A percentile compares a stretch with the other conserved stretches of the same genome.
Evolutionary conservation across 2,888 invertebrate species (phyloP).

Genomic region (Eulithis prunata): DNA sequence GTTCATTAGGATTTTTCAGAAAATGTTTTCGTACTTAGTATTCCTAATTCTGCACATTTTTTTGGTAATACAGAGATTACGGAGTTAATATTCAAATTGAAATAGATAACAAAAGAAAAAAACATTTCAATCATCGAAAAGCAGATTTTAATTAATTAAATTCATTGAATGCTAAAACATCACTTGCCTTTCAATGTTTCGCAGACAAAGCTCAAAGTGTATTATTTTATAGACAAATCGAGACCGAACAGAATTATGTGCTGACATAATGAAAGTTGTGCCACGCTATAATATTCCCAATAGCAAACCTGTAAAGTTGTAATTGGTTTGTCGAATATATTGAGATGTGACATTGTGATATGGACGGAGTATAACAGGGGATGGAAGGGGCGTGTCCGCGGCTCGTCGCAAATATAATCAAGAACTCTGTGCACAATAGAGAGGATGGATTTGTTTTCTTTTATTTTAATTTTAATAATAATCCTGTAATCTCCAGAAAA

Average conservation of each 20-base stretch:
- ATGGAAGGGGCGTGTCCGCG: slow-evolving; percentile 80
- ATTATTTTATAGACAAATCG: slow-evolving; percentile 82
- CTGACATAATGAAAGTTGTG: slow-evolving; percentile 53
- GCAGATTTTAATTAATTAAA: slow-evolving; percentile 79
- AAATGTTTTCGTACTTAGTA: too few relatives aligned
- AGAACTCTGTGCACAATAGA: slow-evolving; percentile 59
- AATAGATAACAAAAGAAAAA: slow-evolving; percentile 29
- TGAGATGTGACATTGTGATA: slow-evolving; percentile 55
- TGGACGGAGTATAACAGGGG: slow-evolving; percentile 74
- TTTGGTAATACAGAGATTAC: not conserved
- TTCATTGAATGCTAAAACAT: slow-evolving; percentile 78
- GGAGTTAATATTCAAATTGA: slow-evolving; percentile 2
- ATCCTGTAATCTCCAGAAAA: not conserved
- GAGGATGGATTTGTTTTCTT: slow-evolving; percentile 32
- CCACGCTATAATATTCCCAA: slow-evolving; percentile 37
- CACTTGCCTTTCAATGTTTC: slow-evolving; percentile 76
- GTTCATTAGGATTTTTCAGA: too few relatives aligned
- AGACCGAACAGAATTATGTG: slow-evolving; percentile 62
- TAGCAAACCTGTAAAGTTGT: slow-evolving; percentile 35
- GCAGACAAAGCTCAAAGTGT: slow-evolving; percentile 82
- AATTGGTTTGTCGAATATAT: slow-evolving; percentile 39
- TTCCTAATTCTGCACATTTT: too few relatives aligned
- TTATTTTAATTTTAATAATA: not conserved
- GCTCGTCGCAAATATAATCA: slow-evolving; percentile 83
- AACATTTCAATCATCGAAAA: slow-evolving; percentile 61